These are phyloP conservation scores for Cyprinella venusta DNA, from an alignment of 2,797 vertebrate species.

Conservation along the genomic window DNA sequence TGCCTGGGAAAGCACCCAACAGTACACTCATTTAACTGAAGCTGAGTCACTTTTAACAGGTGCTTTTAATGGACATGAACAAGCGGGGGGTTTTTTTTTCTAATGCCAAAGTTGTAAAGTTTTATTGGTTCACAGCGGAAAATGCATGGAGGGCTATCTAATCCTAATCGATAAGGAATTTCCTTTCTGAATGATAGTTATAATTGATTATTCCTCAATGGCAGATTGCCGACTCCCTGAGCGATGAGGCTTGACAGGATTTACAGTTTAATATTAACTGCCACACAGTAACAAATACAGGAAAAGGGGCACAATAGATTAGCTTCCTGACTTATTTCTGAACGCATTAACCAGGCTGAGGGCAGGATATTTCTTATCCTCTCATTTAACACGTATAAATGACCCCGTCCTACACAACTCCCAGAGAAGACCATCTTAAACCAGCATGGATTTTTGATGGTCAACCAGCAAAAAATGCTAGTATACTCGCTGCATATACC, in stretches of 20 bases:
- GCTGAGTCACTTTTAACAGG: conserved; percentile 33
- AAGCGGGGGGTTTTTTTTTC: conserved; percentile 1
- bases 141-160: conserved; percentile 3
- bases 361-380: conserved; percentile 9
- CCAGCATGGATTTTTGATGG: neutral
- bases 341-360: conserved; percentile 7
- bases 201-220: conserved; percentile 29
- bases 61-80: conserved; percentile 25
- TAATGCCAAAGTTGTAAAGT: conserved; percentile 34
- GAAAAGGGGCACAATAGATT: conserved; percentile 35
- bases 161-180: conserved; percentile 36
- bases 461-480: neutral
- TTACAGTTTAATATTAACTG: conserved; percentile 46
- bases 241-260: conserved; percentile 26
- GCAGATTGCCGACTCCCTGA: conserved; percentile 10
- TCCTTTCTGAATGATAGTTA: conserved; percentile 22
- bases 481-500: neutral
- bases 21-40: conserved; percentile 29
- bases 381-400: conserved; percentile 8
- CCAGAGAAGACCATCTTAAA: neutral
- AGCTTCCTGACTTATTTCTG: conserved; percentile 25
- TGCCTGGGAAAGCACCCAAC: conserved; percentile 30
- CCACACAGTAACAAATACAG: conserved; percentile 38
- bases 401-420: neutral
- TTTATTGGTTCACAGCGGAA: conserved; percentile 18